Conservation (phyloP, 2,113 vertebrate genomes). For the Pangasianodon gigas region DNA sequence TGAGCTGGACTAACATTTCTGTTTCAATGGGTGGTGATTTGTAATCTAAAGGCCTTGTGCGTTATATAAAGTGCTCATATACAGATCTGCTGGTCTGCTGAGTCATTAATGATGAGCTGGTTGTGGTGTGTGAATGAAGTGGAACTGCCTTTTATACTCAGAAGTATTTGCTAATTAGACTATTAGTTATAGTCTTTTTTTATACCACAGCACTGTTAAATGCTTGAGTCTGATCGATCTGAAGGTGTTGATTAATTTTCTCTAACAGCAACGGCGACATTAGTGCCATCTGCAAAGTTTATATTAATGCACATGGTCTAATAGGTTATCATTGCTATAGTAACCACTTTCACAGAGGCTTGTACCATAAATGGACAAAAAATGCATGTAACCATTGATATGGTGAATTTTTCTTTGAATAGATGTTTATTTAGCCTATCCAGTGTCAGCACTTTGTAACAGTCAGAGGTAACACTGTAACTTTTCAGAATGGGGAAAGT, state of each 20-base stretch:
- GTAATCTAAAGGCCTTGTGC: not conserved
- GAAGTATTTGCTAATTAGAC: not conserved
- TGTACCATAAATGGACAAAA: not conserved
- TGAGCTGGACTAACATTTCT: not conserved
- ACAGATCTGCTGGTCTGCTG: not conserved
- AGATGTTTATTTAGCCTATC: not conserved
- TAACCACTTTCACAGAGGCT: not conserved
- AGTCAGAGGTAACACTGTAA: not conserved
- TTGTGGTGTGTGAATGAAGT: conserved; percentile 6
- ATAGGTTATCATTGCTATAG: not conserved
- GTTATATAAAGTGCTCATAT: not conserved
- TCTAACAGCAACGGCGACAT: not conserved
- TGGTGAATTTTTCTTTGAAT: not conserved
- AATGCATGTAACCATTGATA: not conserved
- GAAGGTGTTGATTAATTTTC: not conserved
- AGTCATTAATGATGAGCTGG: not conserved
- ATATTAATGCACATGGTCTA: not conserved
- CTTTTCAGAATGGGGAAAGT: not conserved
- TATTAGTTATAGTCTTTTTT: not conserved
- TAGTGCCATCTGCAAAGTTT: not conserved
- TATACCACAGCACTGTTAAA: not conserved
- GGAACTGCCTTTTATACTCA: not conserved
- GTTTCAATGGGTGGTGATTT: not conserved
- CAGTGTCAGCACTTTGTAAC: not conserved
- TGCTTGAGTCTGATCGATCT: not conserved